These are phyloP conservation scores for Neocrepidodera transversa DNA, from an alignment of 2,888 invertebrate species.

Conservation along the genomic window DNA sequence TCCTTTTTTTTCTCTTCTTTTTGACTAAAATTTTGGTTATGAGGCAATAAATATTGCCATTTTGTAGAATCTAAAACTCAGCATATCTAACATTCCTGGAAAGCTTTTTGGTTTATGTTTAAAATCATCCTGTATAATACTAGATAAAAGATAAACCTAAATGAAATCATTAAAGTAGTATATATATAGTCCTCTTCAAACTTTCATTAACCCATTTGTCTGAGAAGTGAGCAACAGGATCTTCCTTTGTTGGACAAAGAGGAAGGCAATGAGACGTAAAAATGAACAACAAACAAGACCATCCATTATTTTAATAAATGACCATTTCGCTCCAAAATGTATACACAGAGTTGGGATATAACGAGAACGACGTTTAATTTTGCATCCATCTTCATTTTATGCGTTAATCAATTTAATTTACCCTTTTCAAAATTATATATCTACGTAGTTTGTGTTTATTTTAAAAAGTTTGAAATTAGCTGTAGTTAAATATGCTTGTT, in stretches of 20 bases:
- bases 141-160: too few species aligned
- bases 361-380: not conserved
- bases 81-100: too few species aligned
- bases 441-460: too few species aligned
- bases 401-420: not conserved
- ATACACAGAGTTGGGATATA: not conserved
- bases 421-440: not conserved
- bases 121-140: too few species aligned
- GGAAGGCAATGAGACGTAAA: constrained; percentile 4
- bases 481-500: too few species aligned
- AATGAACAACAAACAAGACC: constrained; percentile 7
- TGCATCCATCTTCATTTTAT: not conserved
- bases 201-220: constrained; percentile 6
- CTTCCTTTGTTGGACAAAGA: constrained; percentile 4
- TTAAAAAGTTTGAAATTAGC: too few species aligned
- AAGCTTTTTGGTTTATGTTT: too few species aligned
- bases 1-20: too few species aligned
- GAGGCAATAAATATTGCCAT: too few species aligned
- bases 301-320: constrained; percentile 12
- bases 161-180: not conserved
- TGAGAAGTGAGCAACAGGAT: constrained; percentile 2
- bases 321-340: not conserved
- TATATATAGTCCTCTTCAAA: not conserved
- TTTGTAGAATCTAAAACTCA: too few species aligned
- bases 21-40: too few species aligned